A percentile compares a stretch with the other conserved stretches of the same genome.
phyloP scores from a whole-genome alignment of 2,113 vertebrate genomes.

The Grammomys dolichurus region DNA sequence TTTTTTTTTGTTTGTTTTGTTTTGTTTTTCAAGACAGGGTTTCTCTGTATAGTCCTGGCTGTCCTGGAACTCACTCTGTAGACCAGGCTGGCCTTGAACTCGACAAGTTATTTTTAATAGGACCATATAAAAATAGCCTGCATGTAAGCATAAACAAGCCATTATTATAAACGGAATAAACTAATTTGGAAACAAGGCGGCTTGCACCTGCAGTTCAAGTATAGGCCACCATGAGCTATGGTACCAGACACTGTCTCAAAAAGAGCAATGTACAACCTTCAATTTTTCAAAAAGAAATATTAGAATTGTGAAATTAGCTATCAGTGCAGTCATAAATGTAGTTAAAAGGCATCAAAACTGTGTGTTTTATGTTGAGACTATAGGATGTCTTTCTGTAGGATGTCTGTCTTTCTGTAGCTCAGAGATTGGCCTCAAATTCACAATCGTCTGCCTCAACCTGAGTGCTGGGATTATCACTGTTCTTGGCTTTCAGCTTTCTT shows the following conservation, averaged over 20 bases:
- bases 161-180: neutral
- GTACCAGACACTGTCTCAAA: neutral
- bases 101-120: neutral
- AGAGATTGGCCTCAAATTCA: neutral
- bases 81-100: too few relatives aligned
- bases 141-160: neutral
- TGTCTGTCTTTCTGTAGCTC: neutral
- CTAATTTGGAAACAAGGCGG: neutral
- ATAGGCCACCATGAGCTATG: neutral
- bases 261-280: neutral
- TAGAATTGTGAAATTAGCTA: neutral
- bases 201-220: neutral
- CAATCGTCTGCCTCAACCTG: neutral
- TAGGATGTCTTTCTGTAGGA: neutral
- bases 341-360: slow-evolving; percentile 16
- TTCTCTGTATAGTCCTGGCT: too few relatives aligned
- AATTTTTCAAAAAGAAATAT: slow-evolving; percentile 18
- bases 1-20: too few relatives aligned
- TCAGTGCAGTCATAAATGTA: neutral
- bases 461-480: neutral
- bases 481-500: neutral
- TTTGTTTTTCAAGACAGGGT: too few relatives aligned
- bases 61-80: too few relatives aligned
- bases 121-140: neutral
- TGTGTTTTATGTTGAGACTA: neutral